Conservation (phyloP, 1,140 invertebrate species). For the Lamellibrachia luymesi region DNA sequence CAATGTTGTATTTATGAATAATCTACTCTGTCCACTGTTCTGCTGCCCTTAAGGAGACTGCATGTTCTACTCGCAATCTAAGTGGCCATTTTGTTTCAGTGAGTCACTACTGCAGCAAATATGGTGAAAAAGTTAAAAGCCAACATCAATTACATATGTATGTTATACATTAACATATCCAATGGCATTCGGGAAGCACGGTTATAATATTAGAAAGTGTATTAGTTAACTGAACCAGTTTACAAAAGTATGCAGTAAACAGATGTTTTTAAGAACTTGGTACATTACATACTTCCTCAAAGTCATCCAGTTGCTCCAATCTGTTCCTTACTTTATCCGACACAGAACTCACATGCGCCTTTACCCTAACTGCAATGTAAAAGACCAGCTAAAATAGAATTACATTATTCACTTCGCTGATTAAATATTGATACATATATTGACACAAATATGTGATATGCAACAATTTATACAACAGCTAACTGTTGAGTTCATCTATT, state of each 20-base stretch:
- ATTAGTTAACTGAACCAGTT: neutral
- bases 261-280: neutral
- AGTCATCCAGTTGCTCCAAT: constrained; percentile 90
- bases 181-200: neutral
- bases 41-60: no score
- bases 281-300: constrained; percentile 66
- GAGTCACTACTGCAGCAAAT: no score
- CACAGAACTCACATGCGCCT: constrained; percentile 60
- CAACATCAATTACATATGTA: neutral
- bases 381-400: neutral
- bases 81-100: no score
- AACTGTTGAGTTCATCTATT: constrained; percentile 86
- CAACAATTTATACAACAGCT: constrained; percentile 44
- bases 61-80: constrained; percentile 21
- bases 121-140: neutral
- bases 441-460: no score
- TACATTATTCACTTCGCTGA: neutral
- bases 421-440: neutral
- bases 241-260: neutral
- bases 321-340: constrained; percentile 88
- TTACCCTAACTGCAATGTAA: constrained; percentile 25
- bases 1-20: no score
- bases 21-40: no score
- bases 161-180: neutral
- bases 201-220: neutral